These are phyloP conservation scores for Margarornis squamiger DNA, from an alignment of 2,797 vertebrate species.

Conservation along the genomic window DNA sequence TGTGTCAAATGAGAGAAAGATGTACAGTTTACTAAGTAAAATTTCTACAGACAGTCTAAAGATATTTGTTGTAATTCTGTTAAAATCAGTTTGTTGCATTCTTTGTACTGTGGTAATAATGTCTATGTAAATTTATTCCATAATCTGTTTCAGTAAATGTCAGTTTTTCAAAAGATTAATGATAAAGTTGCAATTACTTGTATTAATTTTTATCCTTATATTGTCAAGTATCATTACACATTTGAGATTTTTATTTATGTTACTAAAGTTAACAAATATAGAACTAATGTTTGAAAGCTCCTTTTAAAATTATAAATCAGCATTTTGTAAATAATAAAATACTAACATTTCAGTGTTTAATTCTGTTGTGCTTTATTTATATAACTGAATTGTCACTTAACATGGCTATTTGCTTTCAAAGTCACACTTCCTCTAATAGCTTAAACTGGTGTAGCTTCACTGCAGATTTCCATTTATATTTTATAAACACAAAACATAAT, in stretches of 20 bases:
- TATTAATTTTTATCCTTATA: background rate
- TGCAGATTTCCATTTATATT: background rate
- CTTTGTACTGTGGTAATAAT: background rate
- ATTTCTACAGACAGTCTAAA: background rate
- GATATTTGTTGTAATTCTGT: background rate
- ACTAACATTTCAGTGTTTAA: background rate
- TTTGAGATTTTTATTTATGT: background rate
- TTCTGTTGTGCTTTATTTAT: background rate
- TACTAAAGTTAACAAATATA: background rate
- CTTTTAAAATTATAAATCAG: background rate
- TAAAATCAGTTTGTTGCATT: background rate
- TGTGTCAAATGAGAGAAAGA: background rate
- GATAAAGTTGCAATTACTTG: background rate
- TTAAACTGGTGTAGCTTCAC: background rate
- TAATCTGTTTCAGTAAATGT: background rate
- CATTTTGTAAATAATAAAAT: too few relatives aligned
- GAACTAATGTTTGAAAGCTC: background rate
- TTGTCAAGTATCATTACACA: background rate
- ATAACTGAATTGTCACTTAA: background rate
- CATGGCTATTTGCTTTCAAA: background rate
- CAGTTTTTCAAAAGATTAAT: background rate
- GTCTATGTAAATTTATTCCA: background rate
- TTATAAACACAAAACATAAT: background rate
- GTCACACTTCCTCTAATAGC: background rate
- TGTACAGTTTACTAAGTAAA: background rate